Base-by-base conservation (phyloP, 2,888 invertebrate genomes). In the Dascillus cervinus region DNA sequence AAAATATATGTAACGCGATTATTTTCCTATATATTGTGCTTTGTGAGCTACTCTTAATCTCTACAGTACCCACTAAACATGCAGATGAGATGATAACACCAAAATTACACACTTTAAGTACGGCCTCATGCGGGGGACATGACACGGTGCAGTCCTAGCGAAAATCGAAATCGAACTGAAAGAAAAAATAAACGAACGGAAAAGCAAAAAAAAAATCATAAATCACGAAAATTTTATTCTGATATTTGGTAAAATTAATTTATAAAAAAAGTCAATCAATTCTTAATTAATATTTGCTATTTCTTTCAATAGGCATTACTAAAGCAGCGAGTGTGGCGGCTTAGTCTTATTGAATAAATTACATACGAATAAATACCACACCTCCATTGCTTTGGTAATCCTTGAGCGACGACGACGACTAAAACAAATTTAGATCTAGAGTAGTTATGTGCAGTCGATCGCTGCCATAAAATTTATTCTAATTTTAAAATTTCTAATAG, bases 171-270 rank as follows among this genome's bases (percentile, higher is more conserved):
- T 26, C 14, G 47, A 46, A 51, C 41, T 32, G 44, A 46, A 46
- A 43, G 34, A 42, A 49, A 44, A 51, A 50, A 41, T 40, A 50
- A 45, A 47, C 50, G 54, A 52, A 56, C 52, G 56, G 56, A 56
- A 51, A 50, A 58, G 58, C 55, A 55, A 47, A 48, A 52, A 53
- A 46, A 53, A 56, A 62, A 53, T 49, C 59, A 64, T 60, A 63
- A 64, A 64, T 64, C 62, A 65, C 59, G 62, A 62, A 65, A 39
- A 57, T 65, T n/a, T 66, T 65, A 65, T 65, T 65, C 63, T 56
- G 56, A 63, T 66, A 66, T 67, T 67, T 67, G 67, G 67, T 67
- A 65, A 65, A n/a, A 62, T 63, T 60, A 59, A 57, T 60, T 58
- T 61, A 62, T 53, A 49, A 59, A n/a, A n/a, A n/a, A 59, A 57